Evolutionary conservation across 2,113 vertebrate species (phyloP), one percentile per base, ranked within the genome.

Genomic region (Xiphophorus couchianus): DNA sequence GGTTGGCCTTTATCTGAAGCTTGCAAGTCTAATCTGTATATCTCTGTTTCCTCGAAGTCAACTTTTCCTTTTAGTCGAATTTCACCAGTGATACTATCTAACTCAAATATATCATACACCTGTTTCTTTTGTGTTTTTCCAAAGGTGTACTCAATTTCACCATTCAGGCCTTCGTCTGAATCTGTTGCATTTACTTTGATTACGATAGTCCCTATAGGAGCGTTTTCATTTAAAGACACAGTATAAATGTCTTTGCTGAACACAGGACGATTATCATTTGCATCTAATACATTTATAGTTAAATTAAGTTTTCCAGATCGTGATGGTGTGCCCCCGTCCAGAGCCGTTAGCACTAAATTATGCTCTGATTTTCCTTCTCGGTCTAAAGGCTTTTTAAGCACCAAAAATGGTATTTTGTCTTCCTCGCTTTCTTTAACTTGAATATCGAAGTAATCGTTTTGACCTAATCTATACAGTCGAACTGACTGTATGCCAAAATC

Each of bases 1-100:
- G 25, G 83, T 0, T 79, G 83, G 0, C 93, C 94, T 82, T 91
- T 91, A 86, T 94, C 93, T 12, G 92, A 93, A 6, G 93, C 94
- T 19, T 93, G 82, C 0, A 93, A 8, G 35, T 89, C 84, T 0
- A 94, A 35, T 73, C 81, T 89, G 10, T 90, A 92, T 7, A 89
- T 7, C 0, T 90, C 89, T 0, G 3, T 86, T 2, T 90, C 88
- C 70, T 93, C 93, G 77, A 85, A 94, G 51, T 94, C 93, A 3
- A 94, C 66, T 0, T 66, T 84, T 17, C 93, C 90, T 79, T 88
- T 93, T 0, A 93, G 77, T 54, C 78, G 62, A 66, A 94, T 91
- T 35, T 93, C 92, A 1, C 93, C 93, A 0, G 86, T 92, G 0
- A 82, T 25, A 1, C 68, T 63, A 39, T 94, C 69, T 60, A 94